Percentiles rank a stretch among this genome's conserved stretches.
Conservation (phyloP, 2,888 invertebrate species). For the Nomada fabriciana region DNA sequence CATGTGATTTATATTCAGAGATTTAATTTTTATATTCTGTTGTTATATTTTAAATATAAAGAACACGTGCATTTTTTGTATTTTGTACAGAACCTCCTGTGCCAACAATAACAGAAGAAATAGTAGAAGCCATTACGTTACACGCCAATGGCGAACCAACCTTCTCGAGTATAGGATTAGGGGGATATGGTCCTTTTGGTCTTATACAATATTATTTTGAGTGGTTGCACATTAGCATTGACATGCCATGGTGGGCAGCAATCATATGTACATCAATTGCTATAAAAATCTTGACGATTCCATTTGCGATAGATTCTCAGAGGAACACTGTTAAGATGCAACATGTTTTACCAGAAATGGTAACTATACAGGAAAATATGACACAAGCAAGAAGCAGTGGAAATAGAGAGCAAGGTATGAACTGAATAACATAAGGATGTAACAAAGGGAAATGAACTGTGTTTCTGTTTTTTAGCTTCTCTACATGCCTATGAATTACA, state of each 20-base stretch:
- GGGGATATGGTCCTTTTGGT: constrained; percentile 91
- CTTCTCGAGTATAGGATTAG: constrained; percentile 92
- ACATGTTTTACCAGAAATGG: constrained; percentile 94
- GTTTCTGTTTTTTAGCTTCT: constrained; percentile 85
- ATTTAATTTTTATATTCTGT: neutral
- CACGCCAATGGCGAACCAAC: constrained; percentile 89
- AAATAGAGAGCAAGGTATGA: constrained; percentile 89
- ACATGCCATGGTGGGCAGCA: constrained; percentile 97
- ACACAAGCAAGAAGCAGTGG: constrained; percentile 94
- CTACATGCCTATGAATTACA: constrained; percentile 92
- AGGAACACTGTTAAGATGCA: constrained; percentile 92
- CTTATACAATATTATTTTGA: constrained; percentile 93
- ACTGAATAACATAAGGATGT: constrained; percentile 6
- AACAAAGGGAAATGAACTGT: neutral
- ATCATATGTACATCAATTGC: constrained; percentile 92
- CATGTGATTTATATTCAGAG: neutral
- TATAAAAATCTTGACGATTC: constrained; percentile 92
- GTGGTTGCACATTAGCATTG: constrained; percentile 91
- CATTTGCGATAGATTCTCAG: constrained; percentile 93
- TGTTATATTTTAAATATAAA: neutral
- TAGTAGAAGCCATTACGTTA: constrained; percentile 49
- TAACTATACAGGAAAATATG: constrained; percentile 92
- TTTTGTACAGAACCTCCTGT: constrained; percentile 71
- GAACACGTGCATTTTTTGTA: neutral
- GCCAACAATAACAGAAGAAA: constrained; percentile 69